Evolutionary conservation across 1,140 invertebrate genomes (phyloP).

Genomic region (Triops cancriformis): DNA sequence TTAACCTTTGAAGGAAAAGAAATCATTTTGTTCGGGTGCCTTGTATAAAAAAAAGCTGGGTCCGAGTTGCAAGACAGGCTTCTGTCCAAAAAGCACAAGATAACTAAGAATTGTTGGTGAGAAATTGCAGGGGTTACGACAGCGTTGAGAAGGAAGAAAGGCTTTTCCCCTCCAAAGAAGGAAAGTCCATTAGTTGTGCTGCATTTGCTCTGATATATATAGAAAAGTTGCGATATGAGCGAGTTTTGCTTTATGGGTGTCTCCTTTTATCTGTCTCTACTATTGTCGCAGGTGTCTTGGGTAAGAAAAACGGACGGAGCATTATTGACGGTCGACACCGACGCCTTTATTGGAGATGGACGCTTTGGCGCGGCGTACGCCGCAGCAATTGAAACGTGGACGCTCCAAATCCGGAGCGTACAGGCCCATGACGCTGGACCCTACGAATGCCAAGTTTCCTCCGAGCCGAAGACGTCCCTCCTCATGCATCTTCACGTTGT

Average conservation of each 20-base stretch:
- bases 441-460: constrained; percentile 90
- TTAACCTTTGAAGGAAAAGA: background rate
- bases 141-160: background rate
- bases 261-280: background rate
- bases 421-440: constrained; percentile 75
- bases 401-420: constrained; percentile 64
- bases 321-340: constrained; percentile 81
- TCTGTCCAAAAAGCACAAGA: background rate
- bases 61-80: background rate
- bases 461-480: constrained; percentile 83
- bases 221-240: constrained; percentile 5
- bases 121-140: background rate
- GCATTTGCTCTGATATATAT: constrained; percentile 1
- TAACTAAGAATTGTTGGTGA: constrained; percentile 6
- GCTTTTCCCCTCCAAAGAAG: background rate
- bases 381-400: constrained; percentile 73
- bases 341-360: constrained; percentile 82
- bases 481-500: constrained; percentile 80
- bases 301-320: constrained; percentile 77
- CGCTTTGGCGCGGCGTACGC: constrained; percentile 69
- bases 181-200: constrained; percentile 2
- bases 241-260: background rate
- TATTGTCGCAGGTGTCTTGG: constrained; percentile 60
- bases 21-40: background rate
- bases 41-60: background rate